Conservation (phyloP, 2,888 invertebrate species). For the Girardia tigrina region DNA sequence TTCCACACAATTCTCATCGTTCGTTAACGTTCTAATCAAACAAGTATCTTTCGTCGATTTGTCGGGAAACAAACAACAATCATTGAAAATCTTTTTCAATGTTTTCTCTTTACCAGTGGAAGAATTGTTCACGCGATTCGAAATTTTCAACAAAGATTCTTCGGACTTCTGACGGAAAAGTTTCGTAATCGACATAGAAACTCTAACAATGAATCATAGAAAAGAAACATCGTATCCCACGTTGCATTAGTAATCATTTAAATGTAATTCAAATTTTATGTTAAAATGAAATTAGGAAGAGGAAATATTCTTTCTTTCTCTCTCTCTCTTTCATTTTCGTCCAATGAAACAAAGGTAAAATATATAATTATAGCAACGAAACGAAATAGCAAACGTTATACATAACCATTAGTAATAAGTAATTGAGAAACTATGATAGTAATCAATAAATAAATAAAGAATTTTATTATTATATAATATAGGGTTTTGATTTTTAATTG, state of each 20-base stretch:
- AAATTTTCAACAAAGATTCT: not conserved
- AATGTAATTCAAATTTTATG: not conserved
- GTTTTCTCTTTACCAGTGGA: not conserved
- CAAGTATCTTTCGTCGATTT: not conserved
- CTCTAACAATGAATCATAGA: slow-evolving; percentile 2
- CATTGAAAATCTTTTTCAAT: slow-evolving; percentile 8
- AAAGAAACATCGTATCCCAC: slow-evolving; percentile 20
- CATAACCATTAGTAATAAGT: slow-evolving; percentile 14
- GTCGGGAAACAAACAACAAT: slow-evolving; percentile 1
- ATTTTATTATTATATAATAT: too few relatives aligned
- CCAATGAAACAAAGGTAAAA: not conserved
- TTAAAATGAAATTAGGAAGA: slow-evolving; percentile 19
- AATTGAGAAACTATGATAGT: not conserved
- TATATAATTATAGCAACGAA: not conserved
- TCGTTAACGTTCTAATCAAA: not conserved
- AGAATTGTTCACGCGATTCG: not conserved
- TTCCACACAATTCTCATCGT: not conserved
- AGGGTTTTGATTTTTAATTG: too few relatives aligned
- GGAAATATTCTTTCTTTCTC: not conserved
- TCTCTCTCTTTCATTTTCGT: too few relatives aligned
- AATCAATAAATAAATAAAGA: slow-evolving; percentile 7
- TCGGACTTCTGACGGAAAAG: not conserved
- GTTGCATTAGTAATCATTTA: slow-evolving; percentile 23
- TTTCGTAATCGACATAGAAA: not conserved
- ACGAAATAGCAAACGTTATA: slow-evolving; percentile 7